A percentile compares a stretch with the other conserved stretches of the same genome.
Evolutionary conservation across 1,140 invertebrate genomes (phyloP).

Genomic region (Drosophila murphyi): DNA sequence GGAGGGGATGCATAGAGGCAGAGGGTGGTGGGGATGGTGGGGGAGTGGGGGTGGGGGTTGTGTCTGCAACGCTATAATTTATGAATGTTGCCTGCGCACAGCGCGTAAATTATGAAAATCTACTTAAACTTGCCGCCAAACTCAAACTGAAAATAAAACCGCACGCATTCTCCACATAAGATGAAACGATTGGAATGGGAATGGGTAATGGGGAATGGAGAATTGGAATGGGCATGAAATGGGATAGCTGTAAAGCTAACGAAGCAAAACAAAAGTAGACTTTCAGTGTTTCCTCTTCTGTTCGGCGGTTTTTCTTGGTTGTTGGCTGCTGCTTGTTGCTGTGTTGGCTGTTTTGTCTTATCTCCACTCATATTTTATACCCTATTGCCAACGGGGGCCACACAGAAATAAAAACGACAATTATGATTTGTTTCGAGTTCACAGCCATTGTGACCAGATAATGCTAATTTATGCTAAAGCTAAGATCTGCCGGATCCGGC

Average conservation of each 20-base stretch:
- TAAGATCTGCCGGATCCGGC: conserved; percentile 4
- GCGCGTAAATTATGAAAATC: conserved; percentile 83
- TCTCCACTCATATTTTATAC: conserved; percentile 42
- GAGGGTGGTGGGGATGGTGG: neutral
- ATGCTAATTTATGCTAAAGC: conserved; percentile 31
- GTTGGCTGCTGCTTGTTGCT: conserved; percentile 39
- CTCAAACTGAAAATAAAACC: conserved; percentile 17
- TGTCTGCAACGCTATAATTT: conserved; percentile 59
- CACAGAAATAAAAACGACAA: conserved; percentile 18
- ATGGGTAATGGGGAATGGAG: neutral
- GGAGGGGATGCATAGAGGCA: neutral
- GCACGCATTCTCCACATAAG: conserved; percentile 6
- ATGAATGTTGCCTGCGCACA: conserved; percentile 63
- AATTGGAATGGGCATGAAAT: conserved; percentile 1
- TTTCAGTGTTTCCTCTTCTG: conserved; percentile 14
- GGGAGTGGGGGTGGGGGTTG: neutral
- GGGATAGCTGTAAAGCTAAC: conserved; percentile 48
- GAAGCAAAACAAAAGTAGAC: conserved; percentile 71
- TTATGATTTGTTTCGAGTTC: conserved; percentile 42
- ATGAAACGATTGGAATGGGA: neutral
- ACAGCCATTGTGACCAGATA: conserved; percentile 16
- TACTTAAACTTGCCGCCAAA: conserved; percentile 73
- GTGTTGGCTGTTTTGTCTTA: conserved; percentile 43
- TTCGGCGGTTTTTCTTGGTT: neutral
- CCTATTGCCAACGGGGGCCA: conserved; percentile 28